Conservation (phyloP, 2,888 invertebrate species). For the Barypeithes pellucidus region DNA sequence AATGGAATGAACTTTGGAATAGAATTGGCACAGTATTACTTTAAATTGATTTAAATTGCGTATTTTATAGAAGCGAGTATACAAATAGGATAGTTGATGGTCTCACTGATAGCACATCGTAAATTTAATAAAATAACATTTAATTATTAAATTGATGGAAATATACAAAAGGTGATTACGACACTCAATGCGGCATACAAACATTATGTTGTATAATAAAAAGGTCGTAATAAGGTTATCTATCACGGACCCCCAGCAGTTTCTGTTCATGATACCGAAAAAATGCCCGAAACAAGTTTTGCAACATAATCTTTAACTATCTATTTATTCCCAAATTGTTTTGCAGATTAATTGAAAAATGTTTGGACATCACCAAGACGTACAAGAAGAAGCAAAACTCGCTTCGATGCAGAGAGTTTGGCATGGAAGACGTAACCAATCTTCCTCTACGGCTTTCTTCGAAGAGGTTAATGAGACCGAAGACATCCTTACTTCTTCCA, state of each 20-base stretch:
- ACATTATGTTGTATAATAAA: not conserved
- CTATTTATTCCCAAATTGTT: no score
- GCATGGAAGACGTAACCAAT: slow-evolving; percentile 63
- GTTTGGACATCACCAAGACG: slow-evolving; percentile 58
- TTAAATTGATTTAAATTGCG: no score
- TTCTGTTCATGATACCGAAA: not conserved
- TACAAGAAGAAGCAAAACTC: slow-evolving; percentile 67
- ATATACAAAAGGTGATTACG: no score
- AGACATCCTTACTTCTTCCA: slow-evolving; percentile 60
- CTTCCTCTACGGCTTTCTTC: slow-evolving; percentile 62
- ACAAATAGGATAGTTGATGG: no score
- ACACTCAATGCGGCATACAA: not conserved
- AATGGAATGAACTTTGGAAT: no score
- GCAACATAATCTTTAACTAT: not conserved
- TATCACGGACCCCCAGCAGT: not conserved
- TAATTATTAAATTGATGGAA: no score
- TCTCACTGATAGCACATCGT: no score
- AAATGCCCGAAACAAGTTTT: not conserved
- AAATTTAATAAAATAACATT: no score
- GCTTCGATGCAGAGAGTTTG: slow-evolving; percentile 67
- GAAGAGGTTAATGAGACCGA: slow-evolving; percentile 62
- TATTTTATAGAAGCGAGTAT: no score
- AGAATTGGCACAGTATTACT: no score
- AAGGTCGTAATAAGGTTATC: no score
- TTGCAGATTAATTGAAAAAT: slow-evolving; percentile 56